A percentile compares a stretch with the other conserved stretches of the same genome.
Conservation (phyloP, 2,888 invertebrate genomes). For the Sarcophaga caerulescens region DNA sequence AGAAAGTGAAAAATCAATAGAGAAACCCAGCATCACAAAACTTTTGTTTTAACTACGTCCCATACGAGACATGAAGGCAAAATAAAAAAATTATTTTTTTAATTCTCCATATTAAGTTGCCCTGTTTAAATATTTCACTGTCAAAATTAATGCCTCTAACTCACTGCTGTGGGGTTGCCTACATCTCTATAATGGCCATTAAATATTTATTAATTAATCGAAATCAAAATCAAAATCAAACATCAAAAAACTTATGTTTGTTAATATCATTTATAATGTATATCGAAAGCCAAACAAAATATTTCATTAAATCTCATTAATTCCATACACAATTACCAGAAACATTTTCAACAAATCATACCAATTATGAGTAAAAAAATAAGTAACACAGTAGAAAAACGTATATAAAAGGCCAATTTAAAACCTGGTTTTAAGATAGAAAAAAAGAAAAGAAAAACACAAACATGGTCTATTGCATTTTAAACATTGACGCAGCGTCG, state of each 20-base stretch:
- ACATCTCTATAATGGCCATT: neutral
- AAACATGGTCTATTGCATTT: conserved; percentile 27
- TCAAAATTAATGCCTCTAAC: neutral
- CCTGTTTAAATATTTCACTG: neutral
- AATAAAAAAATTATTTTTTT: no score
- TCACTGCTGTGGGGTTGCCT: neutral
- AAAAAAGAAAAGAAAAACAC: neutral
- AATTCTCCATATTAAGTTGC: neutral
- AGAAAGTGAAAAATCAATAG: no score
- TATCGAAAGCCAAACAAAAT: neutral
- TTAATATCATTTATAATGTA: neutral
- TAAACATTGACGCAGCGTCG: conserved; percentile 42
- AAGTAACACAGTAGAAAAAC: neutral
- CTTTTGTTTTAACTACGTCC: no score
- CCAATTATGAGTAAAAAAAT: conserved; percentile 29
- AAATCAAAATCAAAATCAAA: neutral
- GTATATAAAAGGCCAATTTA: neutral
- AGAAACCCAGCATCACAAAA: no score
- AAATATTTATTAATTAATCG: conserved; percentile 1
- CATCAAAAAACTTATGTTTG: neutral
- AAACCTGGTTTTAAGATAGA: neutral
- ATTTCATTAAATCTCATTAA: conserved; percentile 32
- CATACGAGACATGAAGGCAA: no score
- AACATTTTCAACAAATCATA: conserved; percentile 19
- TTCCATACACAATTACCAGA: conserved; percentile 26